A percentile compares a stretch with the other conserved stretches of the same genome.
phyloP scores from a whole-genome alignment of 1,140 invertebrate species.

The Tribolium castaneum region DNA sequence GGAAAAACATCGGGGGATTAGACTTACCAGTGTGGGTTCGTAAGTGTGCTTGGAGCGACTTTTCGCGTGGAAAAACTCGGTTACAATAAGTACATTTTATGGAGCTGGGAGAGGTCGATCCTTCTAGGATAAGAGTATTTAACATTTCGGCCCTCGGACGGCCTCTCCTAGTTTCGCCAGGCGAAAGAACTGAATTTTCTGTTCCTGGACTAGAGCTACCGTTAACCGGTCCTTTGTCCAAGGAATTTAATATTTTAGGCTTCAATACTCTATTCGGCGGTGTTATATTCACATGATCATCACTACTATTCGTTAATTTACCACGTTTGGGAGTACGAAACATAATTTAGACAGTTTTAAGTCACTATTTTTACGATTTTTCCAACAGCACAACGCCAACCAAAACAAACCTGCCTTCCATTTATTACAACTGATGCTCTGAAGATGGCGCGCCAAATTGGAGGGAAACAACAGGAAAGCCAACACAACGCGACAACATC shows the following conservation, averaged over 20 bases:
- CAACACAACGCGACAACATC: not conserved
- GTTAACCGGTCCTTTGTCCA: constrained; percentile 59
- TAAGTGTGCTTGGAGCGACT: constrained; percentile 84
- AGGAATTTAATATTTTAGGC: constrained; percentile 52
- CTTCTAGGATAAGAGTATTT: constrained; percentile 78
- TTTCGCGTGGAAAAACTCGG: constrained; percentile 83
- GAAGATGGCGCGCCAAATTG: constrained; percentile 49
- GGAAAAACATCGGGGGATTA: constrained; percentile 8
- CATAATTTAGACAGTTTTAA: constrained; percentile 56
- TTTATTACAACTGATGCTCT: constrained; percentile 14
- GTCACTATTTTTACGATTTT: constrained; percentile 38
- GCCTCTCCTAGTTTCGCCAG: constrained; percentile 68
- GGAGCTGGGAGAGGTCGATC: constrained; percentile 75
- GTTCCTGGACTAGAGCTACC: constrained; percentile 53
- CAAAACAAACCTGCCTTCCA: constrained; percentile 52
- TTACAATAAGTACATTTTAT: constrained; percentile 82
- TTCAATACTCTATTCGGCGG: constrained; percentile 56
- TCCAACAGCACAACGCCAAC: constrained; percentile 42
- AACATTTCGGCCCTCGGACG: constrained; percentile 80
- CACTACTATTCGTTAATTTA: constrained; percentile 52
- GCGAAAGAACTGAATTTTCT: constrained; percentile 57
- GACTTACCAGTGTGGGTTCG: constrained; percentile 81
- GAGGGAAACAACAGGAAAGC: constrained; percentile 42
- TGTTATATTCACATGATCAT: constrained; percentile 53
- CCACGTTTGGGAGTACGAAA: constrained; percentile 60